A percentile compares a stretch with the other conserved stretches of the same genome.
Evolutionary conservation across 2,797 vertebrate species (phyloP).

Genomic region (Poecilia velifera): DNA sequence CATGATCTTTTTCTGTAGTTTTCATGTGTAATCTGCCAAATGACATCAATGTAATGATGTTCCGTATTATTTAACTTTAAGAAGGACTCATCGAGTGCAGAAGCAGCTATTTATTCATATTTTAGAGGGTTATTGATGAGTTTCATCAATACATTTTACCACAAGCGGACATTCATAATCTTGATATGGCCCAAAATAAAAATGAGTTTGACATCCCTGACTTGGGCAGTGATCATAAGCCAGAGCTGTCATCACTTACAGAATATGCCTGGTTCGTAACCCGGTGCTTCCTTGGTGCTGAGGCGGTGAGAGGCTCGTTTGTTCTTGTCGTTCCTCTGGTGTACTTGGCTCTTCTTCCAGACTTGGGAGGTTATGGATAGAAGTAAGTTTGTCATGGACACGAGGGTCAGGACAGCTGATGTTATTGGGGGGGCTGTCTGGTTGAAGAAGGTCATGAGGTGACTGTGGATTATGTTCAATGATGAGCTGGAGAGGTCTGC

Average conservation of each 20-base stretch:
- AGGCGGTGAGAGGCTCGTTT: constrained; percentile 47
- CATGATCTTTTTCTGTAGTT: too few relatives aligned
- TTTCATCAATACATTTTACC: too few relatives aligned
- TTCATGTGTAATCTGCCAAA: too few relatives aligned
- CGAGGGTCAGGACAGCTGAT: constrained; percentile 33
- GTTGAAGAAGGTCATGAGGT: constrained; percentile 45
- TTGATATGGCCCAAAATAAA: too few relatives aligned
- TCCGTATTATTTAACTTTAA: too few relatives aligned
- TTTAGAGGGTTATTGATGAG: too few relatives aligned
- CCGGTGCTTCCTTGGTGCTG: constrained; percentile 66
- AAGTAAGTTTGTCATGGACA: constrained; percentile 41
- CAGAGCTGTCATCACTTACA: constrained; percentile 72
- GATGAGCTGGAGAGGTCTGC: constrained; percentile 90
- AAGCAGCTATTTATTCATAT: too few relatives aligned
- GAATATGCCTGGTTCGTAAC: constrained; percentile 79
- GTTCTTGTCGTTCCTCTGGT: constrained; percentile 64
- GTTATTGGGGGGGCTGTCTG: constrained; percentile 28
- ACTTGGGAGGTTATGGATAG: constrained; percentile 63
- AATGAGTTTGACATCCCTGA: too few relatives aligned
- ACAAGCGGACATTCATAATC: too few relatives aligned
- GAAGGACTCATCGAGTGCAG: too few relatives aligned
- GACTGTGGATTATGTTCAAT: constrained; percentile 89
- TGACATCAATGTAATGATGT: too few relatives aligned
- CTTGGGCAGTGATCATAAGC: not conserved
- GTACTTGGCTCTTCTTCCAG: constrained; percentile 70